Base-by-base conservation (phyloP, 2,797 vertebrate genomes). In the Ctenochaetus hawaiiensis region DNA sequence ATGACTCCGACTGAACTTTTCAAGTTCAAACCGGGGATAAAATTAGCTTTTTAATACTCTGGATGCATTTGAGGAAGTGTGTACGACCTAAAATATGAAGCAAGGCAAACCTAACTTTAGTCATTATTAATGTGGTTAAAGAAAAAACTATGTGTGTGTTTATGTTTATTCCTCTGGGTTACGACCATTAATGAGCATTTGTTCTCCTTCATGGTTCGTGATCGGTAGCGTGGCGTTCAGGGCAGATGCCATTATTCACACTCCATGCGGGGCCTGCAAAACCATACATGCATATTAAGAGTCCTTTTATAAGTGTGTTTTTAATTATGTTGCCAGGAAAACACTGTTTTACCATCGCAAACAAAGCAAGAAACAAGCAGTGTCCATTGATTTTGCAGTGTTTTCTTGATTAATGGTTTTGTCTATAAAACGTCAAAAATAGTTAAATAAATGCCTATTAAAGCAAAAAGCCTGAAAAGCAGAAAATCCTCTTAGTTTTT, bases 171-270 rank as follows among this genome's bases (percentile, higher is more conserved):
- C 56, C 48, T 61, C 13, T 0, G 34, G 16, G 58, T 45, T 48
- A 18, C 5, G 3, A 54, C 18, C 41, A 51, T 13, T 14, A 0
- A 74, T 56, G n/a, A 60, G 58, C 52, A 43, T 80, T 75, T 8
- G 4, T 39, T 76, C 67, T 43, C 14, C 67, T 48, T 69, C 51
- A 51, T 26, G 58, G 2, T 60, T 71, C 41, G 11, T 57, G 14
- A 73, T 60, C 34, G 54, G 64, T 3, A 6, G 49, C 67, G 8
- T 23, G 37, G 18, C n/a, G 65, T 68, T 77, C 23, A 37, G 61
- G 16, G 30, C 41, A 45, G 41, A 67, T 22, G 6, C 18, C 45
- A 63, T 83, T 72, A 45, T 72, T 75, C 60, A 78, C 52, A 54
- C 49, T 63, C 12, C 2, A 18, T 37, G 10, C n/a, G 0, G 34